Base-by-base conservation (phyloP, 1,140 invertebrate genomes). In the Bombus sibiricus region DNA sequence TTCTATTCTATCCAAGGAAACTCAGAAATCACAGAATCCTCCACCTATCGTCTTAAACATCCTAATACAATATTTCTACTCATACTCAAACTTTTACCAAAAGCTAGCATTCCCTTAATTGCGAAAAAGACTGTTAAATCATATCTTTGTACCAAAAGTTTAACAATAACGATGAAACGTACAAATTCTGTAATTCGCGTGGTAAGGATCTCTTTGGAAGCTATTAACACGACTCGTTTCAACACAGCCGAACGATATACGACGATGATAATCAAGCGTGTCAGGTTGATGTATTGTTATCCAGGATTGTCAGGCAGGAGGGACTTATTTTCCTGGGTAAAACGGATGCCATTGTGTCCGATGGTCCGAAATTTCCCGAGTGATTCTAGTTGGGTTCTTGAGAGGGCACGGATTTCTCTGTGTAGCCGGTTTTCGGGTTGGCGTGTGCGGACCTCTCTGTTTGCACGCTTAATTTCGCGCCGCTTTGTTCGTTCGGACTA, bases 381-480 rank as follows among this genome's bases (percentile, higher is more conserved):
- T 32, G 57, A 57, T 83, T 68, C 59, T 59, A 25, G 72, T 25
- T 28, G 3, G 59, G 34, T 57, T 34, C n/a, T 78, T n/a, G 47
- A 78, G 72, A 37, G 25, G 53, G 22, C 57, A 41, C 41, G 71
- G 57, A 62, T 62, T 12, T 62, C 59, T 28, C 22, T 5, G 32
- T 22, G 34, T 32, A 37, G 53, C 9, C 9, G 28, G 28, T 72
- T 39, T 62, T 66, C 37, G 10, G 9, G 28, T 64, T 32, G 62
- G 34, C 34, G 5, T 53, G 28, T 34, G 59, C 59, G 59, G 28
- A n/a, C 28, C 37, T 28, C 59, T 69, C 28, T 57, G 74, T 78
- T 83, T 78, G 82, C 73, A n/a, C 73, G 73, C 62, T 78, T 83
- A 83, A 83, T 83, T 83, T 57, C 22, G 34, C 57, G 43, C 13